Conservation (phyloP, 92 coral and sea anemone genomes). For the Pocillopora meandrina region DNA sequence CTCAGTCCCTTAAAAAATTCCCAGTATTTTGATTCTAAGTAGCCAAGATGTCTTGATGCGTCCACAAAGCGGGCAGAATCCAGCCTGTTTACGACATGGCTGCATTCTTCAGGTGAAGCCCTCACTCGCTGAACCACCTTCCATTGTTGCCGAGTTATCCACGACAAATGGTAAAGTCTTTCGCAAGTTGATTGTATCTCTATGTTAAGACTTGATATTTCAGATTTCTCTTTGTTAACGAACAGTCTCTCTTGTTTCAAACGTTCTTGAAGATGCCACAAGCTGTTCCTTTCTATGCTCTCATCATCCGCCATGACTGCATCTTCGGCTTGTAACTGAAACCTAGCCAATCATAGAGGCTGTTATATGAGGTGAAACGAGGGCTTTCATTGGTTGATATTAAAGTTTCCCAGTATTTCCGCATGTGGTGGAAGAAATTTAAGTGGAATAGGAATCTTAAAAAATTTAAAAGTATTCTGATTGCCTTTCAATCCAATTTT, state of each 20-base stretch:
- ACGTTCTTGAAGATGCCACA: slow-evolving; percentile 85
- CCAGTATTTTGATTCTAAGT: slow-evolving; percentile 91
- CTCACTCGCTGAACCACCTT: slow-evolving; percentile 74
- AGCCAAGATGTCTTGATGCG: slow-evolving; percentile 82
- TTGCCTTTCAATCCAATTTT: too few species aligned
- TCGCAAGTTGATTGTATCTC: slow-evolving; percentile 86
- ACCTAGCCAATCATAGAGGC: slow-evolving; percentile 18
- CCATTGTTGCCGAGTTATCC: slow-evolving; percentile 98
- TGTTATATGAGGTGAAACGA: slow-evolving; percentile 4
- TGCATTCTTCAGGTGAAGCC: slow-evolving; percentile 90
- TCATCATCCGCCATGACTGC: slow-evolving; percentile 79
- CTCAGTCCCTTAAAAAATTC: slow-evolving; percentile 86
- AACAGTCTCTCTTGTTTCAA: slow-evolving; percentile 87
- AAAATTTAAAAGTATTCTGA: too few species aligned
- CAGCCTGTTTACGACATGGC: slow-evolving; percentile 78
- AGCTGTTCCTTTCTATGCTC: slow-evolving; percentile 38
- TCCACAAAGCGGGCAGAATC: slow-evolving; percentile 87
- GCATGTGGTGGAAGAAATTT: too few species aligned
- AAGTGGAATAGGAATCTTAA: too few species aligned
- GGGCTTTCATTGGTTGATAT: slow-evolving; percentile 29
- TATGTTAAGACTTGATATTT: slow-evolving; percentile 65
- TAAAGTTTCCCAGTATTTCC: not conserved
- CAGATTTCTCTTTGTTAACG: slow-evolving; percentile 81
- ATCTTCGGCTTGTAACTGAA: not conserved
- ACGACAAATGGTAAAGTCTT: slow-evolving; percentile 84